Evolutionary conservation across 2,113 vertebrate species (phyloP).

Genomic region (Platanista minor): DNA sequence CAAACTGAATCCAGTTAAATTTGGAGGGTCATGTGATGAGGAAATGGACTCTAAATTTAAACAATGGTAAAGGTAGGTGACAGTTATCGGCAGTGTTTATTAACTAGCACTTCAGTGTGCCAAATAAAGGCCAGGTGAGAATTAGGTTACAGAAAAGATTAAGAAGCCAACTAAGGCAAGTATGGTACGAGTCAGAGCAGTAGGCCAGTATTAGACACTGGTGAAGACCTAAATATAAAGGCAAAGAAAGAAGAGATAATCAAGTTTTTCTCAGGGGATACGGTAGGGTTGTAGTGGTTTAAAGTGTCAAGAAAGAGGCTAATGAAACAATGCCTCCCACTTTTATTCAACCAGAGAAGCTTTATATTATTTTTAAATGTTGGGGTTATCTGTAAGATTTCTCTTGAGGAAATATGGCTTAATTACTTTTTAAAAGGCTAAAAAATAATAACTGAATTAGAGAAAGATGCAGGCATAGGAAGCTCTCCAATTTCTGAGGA

Average conservation of each 20-base stretch:
- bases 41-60: background rate
- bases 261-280: background rate
- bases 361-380: background rate
- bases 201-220: background rate
- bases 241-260: background rate
- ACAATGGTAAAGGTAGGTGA: background rate
- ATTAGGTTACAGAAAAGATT: background rate
- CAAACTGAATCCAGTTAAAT: background rate
- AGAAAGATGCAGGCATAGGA: background rate
- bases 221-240: background rate
- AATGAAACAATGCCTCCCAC: background rate
- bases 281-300: background rate
- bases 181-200: background rate
- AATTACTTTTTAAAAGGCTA: background rate
- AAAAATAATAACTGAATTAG: background rate
- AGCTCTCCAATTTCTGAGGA: background rate
- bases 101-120: background rate
- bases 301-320: background rate
- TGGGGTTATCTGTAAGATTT: background rate
- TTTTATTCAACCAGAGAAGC: background rate
- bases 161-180: background rate
- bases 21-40: background rate
- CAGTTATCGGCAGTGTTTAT: background rate
- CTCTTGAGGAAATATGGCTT: background rate
- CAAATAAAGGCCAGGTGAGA: background rate